These are phyloP conservation scores for Lissonota sp. DNA, from an alignment of 2,888 invertebrate species.

Conservation along the genomic window DNA sequence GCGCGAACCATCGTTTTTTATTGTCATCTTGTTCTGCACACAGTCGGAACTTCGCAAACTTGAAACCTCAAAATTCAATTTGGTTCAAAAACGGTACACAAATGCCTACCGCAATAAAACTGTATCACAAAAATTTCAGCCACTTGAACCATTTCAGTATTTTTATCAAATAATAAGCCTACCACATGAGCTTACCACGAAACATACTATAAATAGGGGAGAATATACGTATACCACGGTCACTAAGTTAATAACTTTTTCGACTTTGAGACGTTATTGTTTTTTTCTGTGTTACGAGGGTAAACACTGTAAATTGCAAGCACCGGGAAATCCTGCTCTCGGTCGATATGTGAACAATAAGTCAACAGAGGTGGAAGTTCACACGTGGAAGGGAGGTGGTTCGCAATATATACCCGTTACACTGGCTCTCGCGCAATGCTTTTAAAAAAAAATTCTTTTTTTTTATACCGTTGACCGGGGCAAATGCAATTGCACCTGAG, in stretches of 20 bases:
- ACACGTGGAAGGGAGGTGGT: constrained; percentile 5
- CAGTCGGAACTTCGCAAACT: constrained; percentile 27
- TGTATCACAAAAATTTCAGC: too few relatives aligned
- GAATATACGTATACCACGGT: too few relatives aligned
- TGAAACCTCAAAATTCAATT: not conserved
- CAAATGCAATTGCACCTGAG: constrained; percentile 80
- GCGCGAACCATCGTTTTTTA: constrained; percentile 55
- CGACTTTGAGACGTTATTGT: not conserved
- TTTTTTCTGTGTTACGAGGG: not conserved
- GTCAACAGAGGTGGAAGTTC: constrained; percentile 47
- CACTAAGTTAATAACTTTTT: too few relatives aligned
- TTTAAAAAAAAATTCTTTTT: constrained; percentile 57
- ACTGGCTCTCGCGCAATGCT: constrained; percentile 19
- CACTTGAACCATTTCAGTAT: too few relatives aligned
- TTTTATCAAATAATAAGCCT: too few relatives aligned
- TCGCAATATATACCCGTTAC: constrained; percentile 24
- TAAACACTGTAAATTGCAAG: constrained; percentile 26
- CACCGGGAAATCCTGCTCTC: constrained; percentile 36
- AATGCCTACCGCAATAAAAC: too few relatives aligned
- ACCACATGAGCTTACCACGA: too few relatives aligned
- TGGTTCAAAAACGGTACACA: too few relatives aligned
- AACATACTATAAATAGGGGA: too few relatives aligned
- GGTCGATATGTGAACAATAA: constrained; percentile 41
- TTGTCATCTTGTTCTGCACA: constrained; percentile 30
- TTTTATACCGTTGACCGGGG: constrained; percentile 63